phyloP scores from a whole-genome alignment of 2,113 vertebrate genomes.

The Todiramphus saurophagus region DNA sequence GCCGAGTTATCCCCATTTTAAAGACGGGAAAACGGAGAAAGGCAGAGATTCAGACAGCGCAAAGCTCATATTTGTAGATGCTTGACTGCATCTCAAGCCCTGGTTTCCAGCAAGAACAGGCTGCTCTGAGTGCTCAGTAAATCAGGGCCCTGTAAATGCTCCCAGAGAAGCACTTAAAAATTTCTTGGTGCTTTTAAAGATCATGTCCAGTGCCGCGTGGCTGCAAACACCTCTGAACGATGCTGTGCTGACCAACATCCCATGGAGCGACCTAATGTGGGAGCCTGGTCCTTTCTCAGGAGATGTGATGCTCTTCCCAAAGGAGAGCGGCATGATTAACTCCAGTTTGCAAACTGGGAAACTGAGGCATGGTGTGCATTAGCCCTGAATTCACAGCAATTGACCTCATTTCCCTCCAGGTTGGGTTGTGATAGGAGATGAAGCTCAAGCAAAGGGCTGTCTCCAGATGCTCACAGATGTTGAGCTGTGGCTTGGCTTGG shows the following conservation, averaged over 20 bases:
- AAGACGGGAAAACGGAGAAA: neutral
- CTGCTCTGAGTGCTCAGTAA: constrained; percentile 19
- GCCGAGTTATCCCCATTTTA: neutral
- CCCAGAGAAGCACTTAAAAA: constrained; percentile 1
- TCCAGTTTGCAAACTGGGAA: neutral
- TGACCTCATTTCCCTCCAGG: neutral
- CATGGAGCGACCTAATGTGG: rapidly evolving
- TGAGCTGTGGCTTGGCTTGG: neutral
- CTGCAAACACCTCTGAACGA: neutral
- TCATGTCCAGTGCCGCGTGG: neutral
- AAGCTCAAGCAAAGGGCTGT: neutral
- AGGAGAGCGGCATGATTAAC: neutral
- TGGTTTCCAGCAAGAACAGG: neutral
- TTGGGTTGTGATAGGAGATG: neutral
- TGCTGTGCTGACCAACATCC: neutral
- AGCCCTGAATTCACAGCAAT: rapidly evolving
- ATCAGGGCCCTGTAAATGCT: neutral
- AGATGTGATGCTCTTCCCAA: rapidly evolving
- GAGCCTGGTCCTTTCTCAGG: neutral
- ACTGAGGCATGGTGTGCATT: rapidly evolving
- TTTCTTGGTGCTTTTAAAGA: neutral
- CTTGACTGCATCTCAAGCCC: neutral
- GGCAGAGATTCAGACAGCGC: neutral
- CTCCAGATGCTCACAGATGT: rapidly evolving
- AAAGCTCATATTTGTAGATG: neutral